A percentile compares a stretch with the other conserved stretches of the same genome.
Conservation (phyloP, 1,140 invertebrate species). For the Pygmarrhopalites habei region DNA sequence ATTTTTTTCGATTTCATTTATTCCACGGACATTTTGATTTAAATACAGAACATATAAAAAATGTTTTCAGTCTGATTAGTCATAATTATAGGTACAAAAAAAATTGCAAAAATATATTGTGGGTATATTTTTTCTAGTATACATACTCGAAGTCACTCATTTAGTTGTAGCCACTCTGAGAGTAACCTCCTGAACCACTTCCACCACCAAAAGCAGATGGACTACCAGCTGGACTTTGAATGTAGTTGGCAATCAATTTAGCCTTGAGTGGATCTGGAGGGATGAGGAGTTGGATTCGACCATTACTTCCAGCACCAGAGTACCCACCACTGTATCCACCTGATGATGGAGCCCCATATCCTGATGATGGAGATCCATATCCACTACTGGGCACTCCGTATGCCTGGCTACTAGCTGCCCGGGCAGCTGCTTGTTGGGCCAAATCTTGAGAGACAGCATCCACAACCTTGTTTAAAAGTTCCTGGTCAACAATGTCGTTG, state of each 20-base stretch:
- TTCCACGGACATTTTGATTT: too few relatives aligned
- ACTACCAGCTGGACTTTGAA: neutral
- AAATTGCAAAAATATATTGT: too few relatives aligned
- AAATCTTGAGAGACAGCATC: constrained; percentile 1
- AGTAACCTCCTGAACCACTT: neutral
- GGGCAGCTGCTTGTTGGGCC: constrained; percentile 4
- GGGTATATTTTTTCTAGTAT: too few relatives aligned
- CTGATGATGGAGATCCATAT: neutral
- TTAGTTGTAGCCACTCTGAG: neutral
- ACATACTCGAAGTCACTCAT: too few relatives aligned
- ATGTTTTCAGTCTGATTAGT: too few relatives aligned
- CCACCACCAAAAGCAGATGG: neutral
- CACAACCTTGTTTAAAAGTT: constrained; percentile 7
- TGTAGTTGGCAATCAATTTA: constrained; percentile 6
- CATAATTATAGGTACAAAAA: too few relatives aligned
- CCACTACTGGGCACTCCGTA: neutral
- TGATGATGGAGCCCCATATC: neutral
- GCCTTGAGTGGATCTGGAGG: constrained; percentile 19
- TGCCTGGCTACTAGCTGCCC: neutral
- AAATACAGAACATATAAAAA: too few relatives aligned
- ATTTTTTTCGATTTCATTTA: too few relatives aligned
- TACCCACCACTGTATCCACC: neutral
- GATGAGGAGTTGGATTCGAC: constrained; percentile 10
- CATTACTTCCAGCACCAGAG: neutral
- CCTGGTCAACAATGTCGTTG: constrained; percentile 1